Evolutionary conservation across 1,140 invertebrate species (phyloP), one percentile per base, ranked within the genome.

Genomic region (Papilio aristodemus): DNA sequence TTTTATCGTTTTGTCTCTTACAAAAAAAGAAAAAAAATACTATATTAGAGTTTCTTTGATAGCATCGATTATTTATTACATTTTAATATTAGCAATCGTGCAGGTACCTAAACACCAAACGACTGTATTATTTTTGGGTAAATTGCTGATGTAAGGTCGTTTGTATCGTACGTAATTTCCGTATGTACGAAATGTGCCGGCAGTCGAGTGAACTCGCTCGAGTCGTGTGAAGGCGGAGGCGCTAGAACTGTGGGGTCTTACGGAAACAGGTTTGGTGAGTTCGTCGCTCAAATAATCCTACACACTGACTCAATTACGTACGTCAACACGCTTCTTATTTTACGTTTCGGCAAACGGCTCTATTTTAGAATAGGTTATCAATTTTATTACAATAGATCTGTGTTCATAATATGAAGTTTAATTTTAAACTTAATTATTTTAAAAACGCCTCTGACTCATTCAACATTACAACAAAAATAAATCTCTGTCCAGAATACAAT

Each of bases 231-330:
- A 62, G 36, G n/a, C 36, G 14, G 17, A 62, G 59, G 36, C 59
- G 59, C n/a, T 10, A 11, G 8, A 32, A 17, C 58, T 38, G 22
- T 9, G 59, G 32, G 59, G 59, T 37, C 9, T 62, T 62, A 62
- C 38, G 59, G 36, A 62, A 62, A 62, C 59, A 62, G 59, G 59
- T 62, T 62, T 37, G 59, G 36, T 36, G 17, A 62, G 59, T 62
- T 62, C 36, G 58, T 38, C 32, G 58, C 27, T 37, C 36, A 62
- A 62, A 62, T 39, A 62, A 62, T 11, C n/a, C 27, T 17, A 22
- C 13, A 19, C 17, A 38, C 59, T 38, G 59, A 62, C 27, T 62
- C 59, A 39, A 62, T 62, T 38, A 62, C 36, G 36, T 14, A 62
- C 59, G 59, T 62, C 59, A 38, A 62, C 36, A 8, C 43, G 43